These are phyloP conservation scores for Melikaiella ostensackeni DNA, from an alignment of 2,888 invertebrate genomes.

Conservation along the genomic window DNA sequence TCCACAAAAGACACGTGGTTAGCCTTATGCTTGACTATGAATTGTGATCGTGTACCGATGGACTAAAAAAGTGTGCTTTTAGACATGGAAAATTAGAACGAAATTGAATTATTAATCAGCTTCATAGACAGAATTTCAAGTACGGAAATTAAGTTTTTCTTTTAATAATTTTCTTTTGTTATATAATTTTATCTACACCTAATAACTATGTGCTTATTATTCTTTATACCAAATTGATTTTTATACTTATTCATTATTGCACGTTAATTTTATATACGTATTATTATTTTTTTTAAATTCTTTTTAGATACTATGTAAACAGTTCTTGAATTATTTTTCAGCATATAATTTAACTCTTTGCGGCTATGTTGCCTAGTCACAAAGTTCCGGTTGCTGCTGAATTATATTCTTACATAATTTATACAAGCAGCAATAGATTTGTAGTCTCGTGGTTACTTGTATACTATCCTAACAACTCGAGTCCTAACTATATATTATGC, in stretches of 20 bases:
- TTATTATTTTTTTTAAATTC: background rate
- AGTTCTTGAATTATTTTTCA: background rate
- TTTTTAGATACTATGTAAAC: background rate
- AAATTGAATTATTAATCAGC: background rate
- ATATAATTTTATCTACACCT: too few relatives aligned
- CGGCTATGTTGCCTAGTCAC: background rate
- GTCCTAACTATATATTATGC: too few relatives aligned
- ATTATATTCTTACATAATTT: conserved; percentile 27
- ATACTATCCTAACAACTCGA: too few relatives aligned
- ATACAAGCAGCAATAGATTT: background rate
- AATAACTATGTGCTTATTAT: too few relatives aligned
- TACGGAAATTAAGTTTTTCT: background rate
- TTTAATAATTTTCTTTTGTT: background rate
- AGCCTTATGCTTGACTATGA: background rate
- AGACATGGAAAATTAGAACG: background rate
- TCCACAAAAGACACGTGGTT: background rate
- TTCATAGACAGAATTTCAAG: background rate
- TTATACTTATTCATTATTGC: too few relatives aligned
- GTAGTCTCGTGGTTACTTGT: background rate
- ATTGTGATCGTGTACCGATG: background rate
- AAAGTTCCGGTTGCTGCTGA: background rate
- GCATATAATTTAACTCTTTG: background rate
- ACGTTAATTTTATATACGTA: too few relatives aligned
- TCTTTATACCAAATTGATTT: too few relatives aligned
- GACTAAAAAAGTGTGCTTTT: background rate